These are phyloP conservation scores for Argyresthia albistria DNA, from an alignment of 2,888 invertebrate genomes.

Conservation along the genomic window DNA sequence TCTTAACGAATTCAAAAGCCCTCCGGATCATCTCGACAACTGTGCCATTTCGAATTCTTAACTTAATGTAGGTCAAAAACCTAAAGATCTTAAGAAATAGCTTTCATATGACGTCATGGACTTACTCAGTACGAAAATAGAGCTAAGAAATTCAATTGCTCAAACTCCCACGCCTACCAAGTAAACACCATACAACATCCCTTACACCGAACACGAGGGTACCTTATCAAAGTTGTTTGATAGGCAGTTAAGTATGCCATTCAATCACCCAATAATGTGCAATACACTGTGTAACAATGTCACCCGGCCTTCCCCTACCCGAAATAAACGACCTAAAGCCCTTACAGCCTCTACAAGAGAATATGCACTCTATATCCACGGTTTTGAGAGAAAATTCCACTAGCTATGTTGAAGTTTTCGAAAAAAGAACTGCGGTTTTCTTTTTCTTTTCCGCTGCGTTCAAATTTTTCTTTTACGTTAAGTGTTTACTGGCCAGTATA, in stretches of 20 bases:
- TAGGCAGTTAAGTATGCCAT: conserved; percentile 50
- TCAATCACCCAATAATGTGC: conserved; percentile 72
- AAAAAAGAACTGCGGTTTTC: conserved; percentile 51
- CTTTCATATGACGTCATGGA: no score
- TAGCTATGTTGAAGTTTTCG: conserved; percentile 14
- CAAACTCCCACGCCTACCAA: no score
- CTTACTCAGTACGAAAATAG: no score
- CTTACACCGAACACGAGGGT: conserved; percentile 33
- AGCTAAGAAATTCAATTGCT: no score
- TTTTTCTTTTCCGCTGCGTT: conserved; percentile 11
- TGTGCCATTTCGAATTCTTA: no score
- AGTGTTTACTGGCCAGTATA: accelerated
- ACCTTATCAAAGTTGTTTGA: conserved; percentile 58
- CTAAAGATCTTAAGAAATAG: no score
- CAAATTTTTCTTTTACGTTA: background rate
- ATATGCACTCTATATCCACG: conserved; percentile 9
- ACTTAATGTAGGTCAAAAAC: no score
- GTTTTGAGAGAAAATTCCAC: background rate
- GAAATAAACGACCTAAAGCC: conserved; percentile 21
- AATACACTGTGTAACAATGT: conserved; percentile 70
- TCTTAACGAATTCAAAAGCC: no score
- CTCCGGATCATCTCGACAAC: no score
- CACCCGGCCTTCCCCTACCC: conserved; percentile 41
- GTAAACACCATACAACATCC: no score
- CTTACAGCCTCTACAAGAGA: background rate